A percentile compares a stretch with the other conserved stretches of the same genome.
Evolutionary conservation across 2,113 vertebrate species (phyloP).

Genomic region (Cochlearius cochlearius): DNA sequence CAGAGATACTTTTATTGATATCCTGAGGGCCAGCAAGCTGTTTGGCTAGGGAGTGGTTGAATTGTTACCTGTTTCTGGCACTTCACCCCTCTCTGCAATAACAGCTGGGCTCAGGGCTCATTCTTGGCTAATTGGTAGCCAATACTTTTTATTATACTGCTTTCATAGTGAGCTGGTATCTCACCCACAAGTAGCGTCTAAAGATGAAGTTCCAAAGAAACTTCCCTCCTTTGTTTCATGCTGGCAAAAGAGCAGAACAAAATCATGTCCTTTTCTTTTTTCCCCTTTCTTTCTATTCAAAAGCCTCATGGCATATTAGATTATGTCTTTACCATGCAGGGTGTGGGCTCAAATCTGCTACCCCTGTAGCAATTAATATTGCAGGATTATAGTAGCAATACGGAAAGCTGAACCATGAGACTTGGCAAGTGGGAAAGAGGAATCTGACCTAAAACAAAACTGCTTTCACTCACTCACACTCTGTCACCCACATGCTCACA

Average conservation of each 20-base stretch:
- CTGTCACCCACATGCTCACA: not conserved
- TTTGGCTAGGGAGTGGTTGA: not conserved
- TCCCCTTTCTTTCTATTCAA: not conserved
- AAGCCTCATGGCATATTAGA: not conserved
- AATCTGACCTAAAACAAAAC: not conserved
- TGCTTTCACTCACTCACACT: not conserved
- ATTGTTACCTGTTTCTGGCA: not conserved
- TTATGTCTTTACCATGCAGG: not conserved
- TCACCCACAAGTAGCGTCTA: not conserved
- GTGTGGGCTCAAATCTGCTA: not conserved
- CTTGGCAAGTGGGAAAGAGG: not conserved
- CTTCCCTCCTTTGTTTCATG: not conserved
- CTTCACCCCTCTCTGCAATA: not conserved
- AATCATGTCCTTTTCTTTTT: not conserved
- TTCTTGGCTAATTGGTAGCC: not conserved
- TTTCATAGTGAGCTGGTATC: not conserved
- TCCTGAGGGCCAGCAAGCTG: not conserved
- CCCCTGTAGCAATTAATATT: not conserved
- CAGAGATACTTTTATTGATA: not conserved
- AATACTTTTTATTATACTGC: not conserved
- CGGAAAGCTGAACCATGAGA: not conserved
- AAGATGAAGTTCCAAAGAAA: not conserved
- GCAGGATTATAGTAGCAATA: not conserved
- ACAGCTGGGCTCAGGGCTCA: not conserved
- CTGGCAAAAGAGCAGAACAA: not conserved